Evolutionary conservation across 1,140 invertebrate species (phyloP), one percentile per base, ranked within the genome.

Genomic region (Halotydeus destructor): DNA sequence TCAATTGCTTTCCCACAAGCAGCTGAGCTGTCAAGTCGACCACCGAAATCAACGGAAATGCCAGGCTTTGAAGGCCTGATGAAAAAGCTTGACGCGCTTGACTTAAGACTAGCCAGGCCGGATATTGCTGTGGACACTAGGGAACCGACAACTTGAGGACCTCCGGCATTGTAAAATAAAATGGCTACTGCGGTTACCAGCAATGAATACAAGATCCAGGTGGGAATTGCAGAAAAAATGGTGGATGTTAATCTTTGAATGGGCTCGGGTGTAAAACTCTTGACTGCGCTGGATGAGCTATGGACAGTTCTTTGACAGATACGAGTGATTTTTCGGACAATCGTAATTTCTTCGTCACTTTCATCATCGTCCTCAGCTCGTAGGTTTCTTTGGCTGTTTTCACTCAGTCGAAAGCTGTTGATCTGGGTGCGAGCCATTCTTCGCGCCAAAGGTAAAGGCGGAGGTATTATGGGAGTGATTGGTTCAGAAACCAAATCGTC

Each of bases 301-400:
- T 22, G 26, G 3, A 32, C 18, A 11, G 40, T 42, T 34, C 30
- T 42, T 11, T 18, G 23, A 33, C 32, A 33, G 26, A 33, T 19
- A 18, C 30, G 3, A 23, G 24, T 38, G 3, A 42, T 31, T 23
- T 32, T n/a, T 3, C 21, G n/a, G 23, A 42, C 27, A 19, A 42
- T 33, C 5, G 28, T 42, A 3, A 42, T 6, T 32, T 42, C 40
- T 42, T 42, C 40, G 3, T 42, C 40, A 25, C 35, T 32, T n/a
- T 42, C 40, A 12, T 42, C 30, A 18, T 5, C 12, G 23, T 42
- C 28, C 5, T 33, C 27, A 36, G 9, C 9, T 36, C 19, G n/a
- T n/a, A n/a, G n/a, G n/a, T n/a, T n/a, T n/a, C n/a, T n/a, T n/a
- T n/a, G n/a, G n/a, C n/a, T n/a, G n/a, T n/a, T n/a, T n/a, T n/a